Percentiles rank a stretch among this genome's conserved stretches.
Conservation (phyloP, 2,888 invertebrate genomes). For the Hofmannophila pseudospretella region DNA sequence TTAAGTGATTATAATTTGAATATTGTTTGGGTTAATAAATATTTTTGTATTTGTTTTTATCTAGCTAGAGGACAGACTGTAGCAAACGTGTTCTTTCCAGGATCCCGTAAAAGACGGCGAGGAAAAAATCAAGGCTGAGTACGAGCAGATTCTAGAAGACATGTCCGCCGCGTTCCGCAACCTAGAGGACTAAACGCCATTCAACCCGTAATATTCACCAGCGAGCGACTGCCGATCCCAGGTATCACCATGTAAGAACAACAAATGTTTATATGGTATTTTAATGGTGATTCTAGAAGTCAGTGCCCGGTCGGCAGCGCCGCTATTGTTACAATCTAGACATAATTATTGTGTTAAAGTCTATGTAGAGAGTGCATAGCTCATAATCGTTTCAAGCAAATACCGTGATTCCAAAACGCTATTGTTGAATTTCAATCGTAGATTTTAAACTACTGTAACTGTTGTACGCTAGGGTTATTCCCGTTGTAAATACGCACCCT, state of each 20-base stretch:
- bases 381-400: constrained; percentile 33
- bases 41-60: too few species aligned
- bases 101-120: constrained; percentile 99
- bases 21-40: too few species aligned
- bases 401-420: constrained; percentile 34
- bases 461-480: background rate
- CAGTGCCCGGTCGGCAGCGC: constrained; percentile 7
- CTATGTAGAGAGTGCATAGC: constrained; percentile 41
- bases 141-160: constrained; percentile 97
- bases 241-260: background rate
- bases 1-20: too few species aligned
- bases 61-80: too few species aligned
- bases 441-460: constrained; percentile 3
- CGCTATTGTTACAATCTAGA: constrained; percentile 31
- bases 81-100: constrained; percentile 67
- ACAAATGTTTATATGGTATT: background rate
- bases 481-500: constrained; percentile 9
- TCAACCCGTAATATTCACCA: background rate
- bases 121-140: constrained; percentile 96
- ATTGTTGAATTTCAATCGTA: constrained; percentile 29
- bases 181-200: constrained; percentile 91
- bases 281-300: too few species aligned
- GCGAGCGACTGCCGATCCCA: constrained; percentile 2
- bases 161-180: constrained; percentile 98
- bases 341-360: constrained; percentile 32